Evolutionary conservation across 1,140 invertebrate species (phyloP), one percentile per base, ranked within the genome.

Genomic region (Platyscapa corneri): DNA sequence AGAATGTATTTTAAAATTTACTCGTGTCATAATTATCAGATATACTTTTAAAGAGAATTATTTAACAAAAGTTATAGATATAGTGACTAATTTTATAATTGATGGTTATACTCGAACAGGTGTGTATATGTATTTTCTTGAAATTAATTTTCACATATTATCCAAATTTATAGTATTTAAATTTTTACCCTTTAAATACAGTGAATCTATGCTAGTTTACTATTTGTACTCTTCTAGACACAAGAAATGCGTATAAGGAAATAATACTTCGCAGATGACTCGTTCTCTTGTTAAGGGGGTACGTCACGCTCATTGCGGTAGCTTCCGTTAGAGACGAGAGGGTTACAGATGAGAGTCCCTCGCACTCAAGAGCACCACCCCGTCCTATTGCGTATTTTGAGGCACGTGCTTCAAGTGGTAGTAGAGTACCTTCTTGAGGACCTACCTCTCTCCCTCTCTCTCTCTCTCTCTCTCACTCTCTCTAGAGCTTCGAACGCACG

Each of bases 251-350:
- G 49, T 81, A 72, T 6, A 32, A 39, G 49, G 30, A 78, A 88
- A 88, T 88, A 90, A 89, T 90, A 89, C 87, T 89, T 89, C 77
- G 87, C 84, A 86, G 87, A 89, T 90, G 89, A 89, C 88, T 89
- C 83, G 88, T 88, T 72, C 86, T 87, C 88, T 87, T 88, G 87
- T 88, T 87, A 89, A 84, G 88, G 87, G 87, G 32, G n/a, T 87
- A 89, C 87, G 87, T 89, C 88, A 89, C 84, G 86, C 86, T 87
- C 87, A 84, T 85, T 87, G 87, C 82, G 81, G 87, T 81, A 78
- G 84, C 82, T 88, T 89, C 88, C 87, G 88, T 64, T 86, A 75
- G 65, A 89, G 86, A 86, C 88, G 88, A 89, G 89, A 89, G 88
- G 87, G 88, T 89, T 89, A 83, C 87, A 46, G 42, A 46, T 46